phyloP scores from a whole-genome alignment of 2,888 invertebrate species.

The Scaptomyza reducta region DNA sequence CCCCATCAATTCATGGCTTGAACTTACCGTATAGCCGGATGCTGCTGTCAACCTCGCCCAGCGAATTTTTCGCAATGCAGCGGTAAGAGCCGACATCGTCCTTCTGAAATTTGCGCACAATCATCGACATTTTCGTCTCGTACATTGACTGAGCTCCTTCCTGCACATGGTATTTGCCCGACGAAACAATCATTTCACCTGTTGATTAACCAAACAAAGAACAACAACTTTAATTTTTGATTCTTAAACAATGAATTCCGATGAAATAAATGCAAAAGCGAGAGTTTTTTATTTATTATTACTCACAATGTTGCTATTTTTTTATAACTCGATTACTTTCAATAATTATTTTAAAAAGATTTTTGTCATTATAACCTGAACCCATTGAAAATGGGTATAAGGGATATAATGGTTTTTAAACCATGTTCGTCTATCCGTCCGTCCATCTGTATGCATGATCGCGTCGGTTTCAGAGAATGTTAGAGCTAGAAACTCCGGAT shows the following conservation, averaged over 20 bases:
- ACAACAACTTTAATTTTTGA: not conserved
- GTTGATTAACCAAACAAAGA: conserved; percentile 68
- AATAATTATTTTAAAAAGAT: too few relatives aligned
- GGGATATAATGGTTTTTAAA: too few relatives aligned
- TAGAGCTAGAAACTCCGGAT: too few relatives aligned
- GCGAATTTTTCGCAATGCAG: conserved; percentile 93
- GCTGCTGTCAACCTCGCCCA: conserved; percentile 94
- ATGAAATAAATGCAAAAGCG: not conserved
- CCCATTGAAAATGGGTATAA: too few relatives aligned
- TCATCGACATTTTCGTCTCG: conserved; percentile 92
- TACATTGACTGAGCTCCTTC: conserved; percentile 89
- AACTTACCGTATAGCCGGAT: conserved; percentile 93
- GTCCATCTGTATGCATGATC: too few relatives aligned
- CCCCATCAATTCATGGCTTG: not conserved
- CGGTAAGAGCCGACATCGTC: conserved; percentile 92
- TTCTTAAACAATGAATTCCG: too few relatives aligned
- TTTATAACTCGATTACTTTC: too few relatives aligned
- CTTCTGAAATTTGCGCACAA: conserved; percentile 89
- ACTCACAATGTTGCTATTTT: too few relatives aligned
- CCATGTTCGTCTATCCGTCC: too few relatives aligned
- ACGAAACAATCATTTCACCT: conserved; percentile 94
- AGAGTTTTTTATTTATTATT: too few relatives aligned
- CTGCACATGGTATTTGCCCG: conserved; percentile 91
- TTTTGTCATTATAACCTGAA: too few relatives aligned
- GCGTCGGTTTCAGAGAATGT: too few relatives aligned